Evolutionary conservation across 2,797 vertebrate species (phyloP), one percentile per base, ranked within the genome.

Genomic region (Nyctibius grandis): DNA sequence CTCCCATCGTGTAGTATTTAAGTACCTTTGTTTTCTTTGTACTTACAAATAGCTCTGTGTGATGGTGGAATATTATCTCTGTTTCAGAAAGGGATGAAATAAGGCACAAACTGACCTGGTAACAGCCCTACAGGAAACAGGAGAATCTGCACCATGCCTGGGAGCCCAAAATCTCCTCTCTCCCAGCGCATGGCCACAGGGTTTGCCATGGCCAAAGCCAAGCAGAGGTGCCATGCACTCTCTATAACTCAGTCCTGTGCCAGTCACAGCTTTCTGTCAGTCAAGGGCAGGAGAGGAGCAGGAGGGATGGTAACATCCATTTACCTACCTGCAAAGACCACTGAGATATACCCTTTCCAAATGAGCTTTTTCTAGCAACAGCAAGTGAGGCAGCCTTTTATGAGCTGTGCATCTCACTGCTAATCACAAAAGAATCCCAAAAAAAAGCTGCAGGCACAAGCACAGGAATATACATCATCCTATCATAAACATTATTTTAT

Each of bases 111-210:
- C 8, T 18, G 20, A 77, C 28, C 47, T 72, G n/a, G 33, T 70
- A 53, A 57, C 13, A 11, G 1, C 19, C 21, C 11, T 15, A 38
- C 3, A 65, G 26, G 17, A 51, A 69, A 50, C 0, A 0, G 1
- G 54, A 74, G 13, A 59, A 64, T 17, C 25, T 79, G 40, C 36
- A 48, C 0, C 2, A 47, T 74, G n/a, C 16, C n/a, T 45, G 25
- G 15, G 11, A 88, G 18, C 16, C 31, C 44, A 31, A 70, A 36
- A 64, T 57, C 31, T 78, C 51, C 18, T 25, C 29, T 79, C 22
- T 33, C 16, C n/a, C 38, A 72, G 65, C 1, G 4, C 0, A 0
- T 33, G 69, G 34, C 31, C 53, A 51, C 11, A 6, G 18, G 20
- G 9, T 36, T 72, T 78, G 53, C 45, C 38, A 20, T 7, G 15